Evolutionary conservation across 2,888 invertebrate genomes (phyloP), one percentile per base, ranked within the genome.

Genomic region (Allolobophora icterica): DNA sequence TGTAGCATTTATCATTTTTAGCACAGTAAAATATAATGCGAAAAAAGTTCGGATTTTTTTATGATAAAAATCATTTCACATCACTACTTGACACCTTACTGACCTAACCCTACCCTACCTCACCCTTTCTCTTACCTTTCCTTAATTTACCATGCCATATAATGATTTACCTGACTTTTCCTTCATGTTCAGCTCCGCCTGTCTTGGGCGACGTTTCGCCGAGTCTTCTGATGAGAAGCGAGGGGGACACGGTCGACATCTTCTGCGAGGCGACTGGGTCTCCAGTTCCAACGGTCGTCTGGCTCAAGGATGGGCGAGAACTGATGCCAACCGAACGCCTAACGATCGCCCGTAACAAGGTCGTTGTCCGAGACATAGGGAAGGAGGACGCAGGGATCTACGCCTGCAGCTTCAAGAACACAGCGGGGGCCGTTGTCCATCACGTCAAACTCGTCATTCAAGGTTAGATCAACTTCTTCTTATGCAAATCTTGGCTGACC

Each of bases 331-430:
- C 91, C 15, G 91, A 93, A 15, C 90, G 92, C 35, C 71, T 92
- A 38, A 91, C 52, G 38, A 35, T 92, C 45, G 89, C 90, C 84
- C 92, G 92, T 24, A 93, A 91, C 91, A 83, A 92, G 45, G 89
- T 93, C 34, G 90, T 91, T 95, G 98, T 99, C 95, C 97, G 97
- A 94, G 98, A 97, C 96, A 97, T 99, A 94, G 97, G 98, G 93
- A 97, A 97, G 96, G 97, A 98, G 95, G 99, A 99, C 96, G 98
- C 99, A 94, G 99, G 98, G 92, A 98, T 98, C 96, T 99, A 99
- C 96, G 98, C 98, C 93, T 99, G 99, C 96, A 97, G 98, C 95
- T 99, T 98, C 94, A 97, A 98, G 94, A 98, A 99, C 96, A 97
- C 98, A 94, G 98, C 99, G 96, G 99, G 99, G 34, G 98, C 98